Evolutionary conservation across 2,797 vertebrate genomes (phyloP).

Genomic region (Champsocephalus gunnari): DNA sequence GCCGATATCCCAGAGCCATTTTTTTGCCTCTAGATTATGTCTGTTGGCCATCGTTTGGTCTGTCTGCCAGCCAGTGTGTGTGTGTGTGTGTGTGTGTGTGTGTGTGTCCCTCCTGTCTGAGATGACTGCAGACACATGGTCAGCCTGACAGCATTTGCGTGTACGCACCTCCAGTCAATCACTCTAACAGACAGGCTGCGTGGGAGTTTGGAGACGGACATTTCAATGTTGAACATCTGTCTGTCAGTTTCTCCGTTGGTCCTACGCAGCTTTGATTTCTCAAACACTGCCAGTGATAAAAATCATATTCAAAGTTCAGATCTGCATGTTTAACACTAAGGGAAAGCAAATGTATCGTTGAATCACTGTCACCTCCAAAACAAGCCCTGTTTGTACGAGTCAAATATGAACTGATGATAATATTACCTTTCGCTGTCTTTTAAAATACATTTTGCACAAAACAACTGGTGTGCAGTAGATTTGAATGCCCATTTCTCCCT

Average conservation of each 20-base stretch:
- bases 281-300: slow-evolving; percentile 24
- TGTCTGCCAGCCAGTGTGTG: slow-evolving; percentile 34
- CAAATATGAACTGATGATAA: neutral
- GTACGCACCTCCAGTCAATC: slow-evolving; percentile 66
- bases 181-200: slow-evolving; percentile 56
- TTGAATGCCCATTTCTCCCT: no score
- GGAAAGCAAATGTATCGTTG: neutral
- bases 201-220: slow-evolving; percentile 62
- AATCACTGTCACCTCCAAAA: neutral
- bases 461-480: no score
- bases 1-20: slow-evolving; percentile 61
- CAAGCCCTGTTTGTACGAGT: slow-evolving; percentile 3
- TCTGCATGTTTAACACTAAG: neutral
- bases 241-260: slow-evolving; percentile 49
- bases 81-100: no score
- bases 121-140: slow-evolving; percentile 74
- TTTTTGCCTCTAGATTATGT: slow-evolving; percentile 55
- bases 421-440: no score
- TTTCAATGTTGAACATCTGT: slow-evolving; percentile 68
- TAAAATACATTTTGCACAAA: no score
- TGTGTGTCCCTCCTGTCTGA: slow-evolving; percentile 37
- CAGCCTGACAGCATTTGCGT: slow-evolving; percentile 62
- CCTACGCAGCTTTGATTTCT: slow-evolving; percentile 36
- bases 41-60: slow-evolving; percentile 50
- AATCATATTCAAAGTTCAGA: slow-evolving; percentile 10